Evolutionary conservation across 2,113 vertebrate species (phyloP).

Genomic region (Ranitomeya imitator): DNA sequence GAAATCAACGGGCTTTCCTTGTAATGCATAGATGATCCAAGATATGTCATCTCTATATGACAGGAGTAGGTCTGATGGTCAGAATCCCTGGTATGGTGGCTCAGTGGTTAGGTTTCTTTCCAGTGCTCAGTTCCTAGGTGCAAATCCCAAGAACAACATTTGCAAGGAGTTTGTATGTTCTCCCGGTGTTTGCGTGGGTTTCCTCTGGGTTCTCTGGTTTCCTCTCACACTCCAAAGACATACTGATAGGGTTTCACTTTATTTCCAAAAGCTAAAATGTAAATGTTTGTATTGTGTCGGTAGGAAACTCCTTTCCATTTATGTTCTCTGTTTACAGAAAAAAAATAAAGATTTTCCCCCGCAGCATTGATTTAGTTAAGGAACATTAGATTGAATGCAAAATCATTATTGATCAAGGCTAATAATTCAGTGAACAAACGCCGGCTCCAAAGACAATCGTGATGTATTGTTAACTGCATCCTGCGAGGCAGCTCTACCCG

Average conservation of each 20-base stretch:
- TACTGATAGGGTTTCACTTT: neutral
- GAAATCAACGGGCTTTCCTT: no score
- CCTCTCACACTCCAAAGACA: no score
- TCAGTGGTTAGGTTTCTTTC: no score
- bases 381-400: constrained; percentile 65
- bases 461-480: constrained; percentile 72
- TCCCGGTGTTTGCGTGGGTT: no score
- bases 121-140: no score
- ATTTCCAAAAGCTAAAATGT: neutral
- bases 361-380: constrained; percentile 52
- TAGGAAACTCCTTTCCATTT: neutral
- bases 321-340: neutral
- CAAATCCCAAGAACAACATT: no score
- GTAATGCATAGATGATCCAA: no score
- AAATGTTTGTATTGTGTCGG: neutral
- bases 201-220: no score
- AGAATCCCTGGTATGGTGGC: no score
- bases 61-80: no score
- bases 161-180: no score
- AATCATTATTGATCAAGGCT: constrained; percentile 69
- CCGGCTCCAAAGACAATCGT: constrained; percentile 65
- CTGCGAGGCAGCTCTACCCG: constrained; percentile 63
- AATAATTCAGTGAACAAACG: constrained; percentile 69
- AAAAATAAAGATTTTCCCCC: neutral
- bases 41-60: no score